Evolutionary conservation across 2,888 invertebrate species (phyloP), one percentile per base, ranked within the genome.

Genomic region (Syrista parreyssii): DNA sequence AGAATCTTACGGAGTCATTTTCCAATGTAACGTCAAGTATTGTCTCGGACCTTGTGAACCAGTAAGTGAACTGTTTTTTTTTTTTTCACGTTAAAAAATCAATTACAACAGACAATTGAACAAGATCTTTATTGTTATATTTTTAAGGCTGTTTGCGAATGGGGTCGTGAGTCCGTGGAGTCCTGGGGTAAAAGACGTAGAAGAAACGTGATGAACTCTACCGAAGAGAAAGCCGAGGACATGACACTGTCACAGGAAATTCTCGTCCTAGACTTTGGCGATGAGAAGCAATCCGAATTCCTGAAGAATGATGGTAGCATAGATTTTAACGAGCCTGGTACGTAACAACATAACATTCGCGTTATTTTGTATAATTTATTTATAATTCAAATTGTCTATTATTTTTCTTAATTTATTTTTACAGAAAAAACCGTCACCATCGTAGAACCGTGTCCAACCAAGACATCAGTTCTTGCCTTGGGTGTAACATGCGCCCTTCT

Each of bases 1-100:
- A 0, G 98, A 98, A 91, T 98, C 98, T 15, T 98, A 98, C 87
- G 98, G 98, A 75, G 98, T 98, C 81, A 98, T 98, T 91, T 98
- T 98, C 95, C 98, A 98, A 91, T 98, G 98, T 92, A 98, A 98
- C 92, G 98, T 98, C 86, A 98, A 98, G 91, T 98, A 98, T 91
- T 98, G 98, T 89, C 94, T 98, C 82, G 98, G 98, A 89, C 97
- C 97, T 84, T 98, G 98, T 89, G 97, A 98, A 91, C 97, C 98
- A 87, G 97, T 97, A 92, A 94, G 95, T 92, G 34, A 32, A 71
- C 40, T 68, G 68, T 76, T 69, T 23, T 30, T 12, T 73, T 75
- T 55, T 15, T 31, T 15, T 73, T 75, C 68, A 23, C 55, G 68
- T 33, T 31, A 12, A 80, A 32, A 75, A 69, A 33, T 68, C 68